Conservation (phyloP, 2,797 vertebrate genomes). For the Eospalax fontanierii region DNA sequence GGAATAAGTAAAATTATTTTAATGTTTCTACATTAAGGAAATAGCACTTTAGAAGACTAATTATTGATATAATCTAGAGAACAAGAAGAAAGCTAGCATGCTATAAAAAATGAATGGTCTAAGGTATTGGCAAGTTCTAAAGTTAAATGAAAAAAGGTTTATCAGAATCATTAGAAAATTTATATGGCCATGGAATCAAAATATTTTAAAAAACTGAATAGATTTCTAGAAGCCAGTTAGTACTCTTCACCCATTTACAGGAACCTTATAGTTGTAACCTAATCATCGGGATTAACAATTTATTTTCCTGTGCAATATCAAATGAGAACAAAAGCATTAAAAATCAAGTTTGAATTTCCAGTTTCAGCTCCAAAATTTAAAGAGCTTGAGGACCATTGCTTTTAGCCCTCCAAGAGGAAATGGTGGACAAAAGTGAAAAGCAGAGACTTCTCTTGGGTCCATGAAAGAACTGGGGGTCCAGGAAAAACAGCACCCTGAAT, state of each 20-base stretch:
- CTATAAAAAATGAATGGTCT: constrained; percentile 1
- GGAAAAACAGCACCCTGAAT: not conserved
- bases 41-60: not conserved
- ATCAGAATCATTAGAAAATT: not conserved
- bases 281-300: not conserved
- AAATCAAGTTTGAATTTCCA: constrained; percentile 3
- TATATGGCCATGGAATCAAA: constrained; percentile 24
- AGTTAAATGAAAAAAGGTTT: not conserved
- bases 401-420: not conserved
- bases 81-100: not conserved
- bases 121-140: not conserved
- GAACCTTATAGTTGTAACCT: not conserved
- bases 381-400: not conserved
- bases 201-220: not conserved
- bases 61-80: not conserved
- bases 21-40: constrained; percentile 4
- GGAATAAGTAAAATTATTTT: constrained; percentile 36
- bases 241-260: not conserved
- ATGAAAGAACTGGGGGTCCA: not conserved
- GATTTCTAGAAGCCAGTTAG: not conserved
- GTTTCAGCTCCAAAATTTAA: not conserved
- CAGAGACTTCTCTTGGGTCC: not conserved
- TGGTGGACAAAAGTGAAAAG: not conserved
- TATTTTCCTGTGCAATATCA: constrained; percentile 35
- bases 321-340: constrained; percentile 4